Evolutionary conservation across 2,888 invertebrate genomes (phyloP), one percentile per base, ranked within the genome.

Genomic region (Yponomeuta malinellus): DNA sequence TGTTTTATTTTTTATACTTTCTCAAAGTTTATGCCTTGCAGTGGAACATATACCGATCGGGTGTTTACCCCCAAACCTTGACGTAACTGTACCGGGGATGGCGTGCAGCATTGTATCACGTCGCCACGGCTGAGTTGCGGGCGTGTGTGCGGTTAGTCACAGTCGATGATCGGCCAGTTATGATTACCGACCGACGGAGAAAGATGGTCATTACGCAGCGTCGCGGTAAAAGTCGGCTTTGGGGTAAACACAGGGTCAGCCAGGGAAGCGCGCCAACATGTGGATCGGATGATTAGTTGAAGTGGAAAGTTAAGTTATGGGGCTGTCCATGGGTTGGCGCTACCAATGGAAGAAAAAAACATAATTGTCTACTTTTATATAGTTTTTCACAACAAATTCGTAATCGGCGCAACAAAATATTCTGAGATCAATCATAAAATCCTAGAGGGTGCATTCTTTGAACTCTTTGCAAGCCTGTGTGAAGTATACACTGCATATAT

Each of bases 101-200:
- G 52, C 52, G 52, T 59, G 52, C 52, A 59, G 15, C 43, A 68
- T 68, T 52, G 69, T 9, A 52, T 71, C 71, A 70, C 72, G 31
- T 43, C 48, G 43, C 73, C 67, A 71, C 67, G 43, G 72, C 72
- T 73, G 72, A 72, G 72, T 72, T 73, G 43, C 48, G 15, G 48
- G 33, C 68, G 15, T 43, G 43, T 23, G 31, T 52, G 33, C 69
- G 33, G 52, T 69, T 37, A 63, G 70, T 70, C 70, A 70, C 70
- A 70, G 63, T 63, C 63, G 70, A 70, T 70, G 70, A 70, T 70
- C 70, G 63, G 37, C 67, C 52, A 68, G 71, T 71, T 63, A 66
- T 71, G 52, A 71, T 71, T 37, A 48, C 70, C 23, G 33, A 48
- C 70, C 23, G 33, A 59, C 63, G 59, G 68, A 69, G 69, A 71